Percentiles rank a stretch among this genome's conserved stretches.
Evolutionary conservation across 2,113 vertebrate species (phyloP).

Genomic region (Phyllopteryx taeniolatus): DNA sequence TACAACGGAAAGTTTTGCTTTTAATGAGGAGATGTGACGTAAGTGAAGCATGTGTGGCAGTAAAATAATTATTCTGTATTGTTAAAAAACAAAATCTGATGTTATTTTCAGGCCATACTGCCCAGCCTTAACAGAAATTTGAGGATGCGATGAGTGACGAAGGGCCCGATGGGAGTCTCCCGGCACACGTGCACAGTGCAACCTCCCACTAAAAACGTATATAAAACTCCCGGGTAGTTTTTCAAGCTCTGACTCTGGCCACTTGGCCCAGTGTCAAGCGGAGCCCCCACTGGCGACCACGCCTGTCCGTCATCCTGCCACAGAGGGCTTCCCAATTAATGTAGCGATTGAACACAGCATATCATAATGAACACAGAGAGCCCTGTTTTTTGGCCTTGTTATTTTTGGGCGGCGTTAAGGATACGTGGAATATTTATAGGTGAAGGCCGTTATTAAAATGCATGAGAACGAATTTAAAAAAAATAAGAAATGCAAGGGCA

Average conservation of each 20-base stretch:
- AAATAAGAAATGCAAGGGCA: slow-evolving; percentile 55
- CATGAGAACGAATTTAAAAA: slow-evolving; percentile 71
- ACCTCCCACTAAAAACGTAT: slow-evolving; percentile 64
- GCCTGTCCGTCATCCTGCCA: slow-evolving; percentile 69
- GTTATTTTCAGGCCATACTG: too few species aligned
- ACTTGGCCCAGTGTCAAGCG: slow-evolving; percentile 68
- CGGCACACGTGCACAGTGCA: slow-evolving; percentile 30
- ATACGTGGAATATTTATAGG: slow-evolving; percentile 71
- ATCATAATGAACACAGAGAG: slow-evolving; percentile 72
- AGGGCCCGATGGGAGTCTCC: too few species aligned
- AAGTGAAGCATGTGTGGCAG: too few species aligned
- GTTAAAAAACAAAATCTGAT: too few species aligned
- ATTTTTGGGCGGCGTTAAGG: slow-evolving; percentile 75
- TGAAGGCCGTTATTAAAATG: slow-evolving; percentile 73
- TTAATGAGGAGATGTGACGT: too few species aligned
- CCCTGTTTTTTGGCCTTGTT: slow-evolving; percentile 74
- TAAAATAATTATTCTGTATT: too few species aligned
- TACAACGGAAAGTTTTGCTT: too few species aligned
- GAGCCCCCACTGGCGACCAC: slow-evolving; percentile 56
- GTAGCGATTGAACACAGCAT: slow-evolving; percentile 71
- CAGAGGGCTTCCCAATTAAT: slow-evolving; percentile 72
- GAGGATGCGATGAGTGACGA: too few species aligned
- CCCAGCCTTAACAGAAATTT: too few species aligned
- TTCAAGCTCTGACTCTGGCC: slow-evolving; percentile 54
- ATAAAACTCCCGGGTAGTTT: slow-evolving; percentile 60